Percentiles rank a stretch among this genome's conserved stretches.
phyloP scores from a whole-genome alignment of 2,797 vertebrate genomes.

The Smutsia gigantea region DNA sequence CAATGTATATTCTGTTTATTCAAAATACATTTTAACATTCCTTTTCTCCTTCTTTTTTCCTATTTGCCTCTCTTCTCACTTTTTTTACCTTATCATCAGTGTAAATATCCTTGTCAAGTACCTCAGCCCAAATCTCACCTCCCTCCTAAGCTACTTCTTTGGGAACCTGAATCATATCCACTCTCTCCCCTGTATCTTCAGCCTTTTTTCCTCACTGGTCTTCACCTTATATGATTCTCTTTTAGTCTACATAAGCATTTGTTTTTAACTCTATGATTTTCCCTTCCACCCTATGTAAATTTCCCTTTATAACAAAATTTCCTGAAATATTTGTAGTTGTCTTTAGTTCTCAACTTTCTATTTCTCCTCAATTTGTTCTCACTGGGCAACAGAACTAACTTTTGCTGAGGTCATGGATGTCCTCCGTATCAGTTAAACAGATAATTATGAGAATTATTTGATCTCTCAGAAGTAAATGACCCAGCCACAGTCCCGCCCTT shows the following conservation, averaged over 20 bases:
- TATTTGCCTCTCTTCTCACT: neutral
- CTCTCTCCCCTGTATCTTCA: neutral
- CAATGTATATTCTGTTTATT: neutral
- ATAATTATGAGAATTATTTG: neutral
- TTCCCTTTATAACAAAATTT: neutral
- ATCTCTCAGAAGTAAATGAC: neutral
- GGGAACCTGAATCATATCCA: neutral
- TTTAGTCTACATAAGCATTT: neutral
- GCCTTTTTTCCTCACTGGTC: neutral
- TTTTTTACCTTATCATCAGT: neutral
- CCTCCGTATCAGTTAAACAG: neutral
- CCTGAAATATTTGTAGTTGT: neutral
- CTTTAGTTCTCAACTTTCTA: neutral
- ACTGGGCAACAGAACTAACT: neutral
- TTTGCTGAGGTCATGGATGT: neutral
- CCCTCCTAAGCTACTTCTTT: neutral
- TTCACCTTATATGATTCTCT: neutral
- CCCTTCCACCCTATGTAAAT: neutral
- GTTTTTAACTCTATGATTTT: neutral
- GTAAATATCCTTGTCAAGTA: neutral
- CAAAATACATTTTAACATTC: neutral
- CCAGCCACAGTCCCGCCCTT: no score
- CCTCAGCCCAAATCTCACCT: neutral
- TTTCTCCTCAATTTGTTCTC: neutral
- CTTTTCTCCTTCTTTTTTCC: neutral